Conservation (phyloP, 2,888 invertebrate species). For the Ormyrus nitidulus region DNA sequence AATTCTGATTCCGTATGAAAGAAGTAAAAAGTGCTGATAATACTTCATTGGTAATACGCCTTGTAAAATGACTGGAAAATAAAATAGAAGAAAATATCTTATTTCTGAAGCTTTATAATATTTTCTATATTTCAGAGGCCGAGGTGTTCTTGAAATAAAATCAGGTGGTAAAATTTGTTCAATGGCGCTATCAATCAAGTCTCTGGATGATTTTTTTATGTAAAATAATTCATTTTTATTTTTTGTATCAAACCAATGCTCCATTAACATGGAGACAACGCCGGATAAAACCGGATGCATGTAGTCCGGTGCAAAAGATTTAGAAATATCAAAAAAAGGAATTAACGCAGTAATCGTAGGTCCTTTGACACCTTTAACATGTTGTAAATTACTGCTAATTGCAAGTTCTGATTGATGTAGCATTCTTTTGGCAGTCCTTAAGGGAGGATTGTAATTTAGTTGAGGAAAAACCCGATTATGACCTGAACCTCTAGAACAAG, state of each 20-base stretch:
- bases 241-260: too few relatives aligned
- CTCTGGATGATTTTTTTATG: too few relatives aligned
- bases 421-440: neutral
- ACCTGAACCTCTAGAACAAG: neutral
- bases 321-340: too few relatives aligned
- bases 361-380: constrained; percentile 11
- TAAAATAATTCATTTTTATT: too few relatives aligned
- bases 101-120: too few relatives aligned
- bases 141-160: too few relatives aligned
- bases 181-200: too few relatives aligned
- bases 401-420: neutral
- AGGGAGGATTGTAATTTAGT: neutral
- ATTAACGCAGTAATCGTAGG: constrained; percentile 12
- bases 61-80: constrained; percentile 35
- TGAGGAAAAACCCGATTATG: neutral
- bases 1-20: constrained; percentile 9
- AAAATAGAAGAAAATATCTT: constrained; percentile 5
- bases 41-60: constrained; percentile 25
- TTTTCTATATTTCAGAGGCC: too few relatives aligned
- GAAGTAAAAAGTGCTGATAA: constrained; percentile 38
- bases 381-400: constrained; percentile 11
- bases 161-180: too few relatives aligned
- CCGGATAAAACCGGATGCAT: too few relatives aligned
- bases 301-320: too few relatives aligned
- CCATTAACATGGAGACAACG: too few relatives aligned